These are phyloP conservation scores for Caenorhabditis sp. DNA, from an alignment of 2,888 invertebrate genomes.

Conservation along the genomic window DNA sequence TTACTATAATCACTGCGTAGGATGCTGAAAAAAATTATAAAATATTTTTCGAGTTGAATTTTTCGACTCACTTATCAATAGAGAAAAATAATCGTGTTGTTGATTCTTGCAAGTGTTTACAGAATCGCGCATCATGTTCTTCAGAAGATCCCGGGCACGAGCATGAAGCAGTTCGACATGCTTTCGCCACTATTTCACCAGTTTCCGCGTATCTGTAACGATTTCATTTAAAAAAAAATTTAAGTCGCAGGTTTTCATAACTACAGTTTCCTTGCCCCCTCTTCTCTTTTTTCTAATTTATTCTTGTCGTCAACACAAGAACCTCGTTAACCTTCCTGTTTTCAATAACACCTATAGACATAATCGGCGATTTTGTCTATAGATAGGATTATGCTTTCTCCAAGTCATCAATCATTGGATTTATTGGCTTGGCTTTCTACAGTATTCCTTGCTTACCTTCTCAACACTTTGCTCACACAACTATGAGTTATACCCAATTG, in stretches of 20 bases:
- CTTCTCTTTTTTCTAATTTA: not conserved
- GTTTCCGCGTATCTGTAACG: constrained; percentile 59
- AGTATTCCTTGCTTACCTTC: constrained; percentile 43
- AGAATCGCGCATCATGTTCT: constrained; percentile 49
- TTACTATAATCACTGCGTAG: not conserved
- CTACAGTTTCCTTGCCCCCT: not conserved
- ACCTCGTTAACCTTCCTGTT: not conserved
- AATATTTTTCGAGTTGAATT: not conserved
- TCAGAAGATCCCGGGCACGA: constrained; percentile 62
- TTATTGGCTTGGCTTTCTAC: not conserved
- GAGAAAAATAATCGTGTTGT: constrained; percentile 31
- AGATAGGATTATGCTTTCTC: constrained; percentile 9
- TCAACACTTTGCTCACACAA: constrained; percentile 63
- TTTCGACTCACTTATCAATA: constrained; percentile 50
- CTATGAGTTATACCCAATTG: constrained; percentile 63
- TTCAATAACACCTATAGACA: no score
- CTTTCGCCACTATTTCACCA: constrained; percentile 55
- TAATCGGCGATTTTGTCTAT: constrained; percentile 17
- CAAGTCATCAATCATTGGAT: constrained; percentile 17
- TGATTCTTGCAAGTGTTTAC: constrained; percentile 39
- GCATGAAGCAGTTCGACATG: constrained; percentile 63
- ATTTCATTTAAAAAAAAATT: no score
- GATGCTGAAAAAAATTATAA: not conserved
- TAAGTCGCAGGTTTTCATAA: no score
- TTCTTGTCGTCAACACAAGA: not conserved